These are phyloP conservation scores for Orthonyx spaldingii DNA, from an alignment of 2,113 vertebrate species.

Conservation along the genomic window DNA sequence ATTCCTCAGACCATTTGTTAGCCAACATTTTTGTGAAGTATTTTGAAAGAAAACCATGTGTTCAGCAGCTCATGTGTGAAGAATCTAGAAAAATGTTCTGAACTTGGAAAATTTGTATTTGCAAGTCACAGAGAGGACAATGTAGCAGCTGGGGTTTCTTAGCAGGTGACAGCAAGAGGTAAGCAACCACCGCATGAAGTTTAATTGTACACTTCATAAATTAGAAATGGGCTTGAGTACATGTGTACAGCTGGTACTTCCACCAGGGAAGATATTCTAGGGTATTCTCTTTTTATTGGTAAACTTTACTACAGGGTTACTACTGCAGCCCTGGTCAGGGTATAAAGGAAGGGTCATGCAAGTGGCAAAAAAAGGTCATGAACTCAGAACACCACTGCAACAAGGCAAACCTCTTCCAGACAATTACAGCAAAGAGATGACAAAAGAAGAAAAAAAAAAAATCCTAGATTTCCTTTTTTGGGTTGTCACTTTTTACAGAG, in stretches of 20 bases:
- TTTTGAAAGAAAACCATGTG: constrained; percentile 54
- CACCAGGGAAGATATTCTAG: background rate
- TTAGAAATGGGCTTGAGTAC: background rate
- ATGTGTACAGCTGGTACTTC: background rate
- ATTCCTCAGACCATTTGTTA: background rate
- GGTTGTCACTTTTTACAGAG: background rate
- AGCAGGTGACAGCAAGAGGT: background rate
- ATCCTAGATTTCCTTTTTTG: background rate
- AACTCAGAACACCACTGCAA: background rate
- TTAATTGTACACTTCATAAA: background rate
- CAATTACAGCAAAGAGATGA: background rate
- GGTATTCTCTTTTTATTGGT: background rate
- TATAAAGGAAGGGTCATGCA: background rate
- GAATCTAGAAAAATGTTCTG: constrained; percentile 24
- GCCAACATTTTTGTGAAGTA: constrained; percentile 43
- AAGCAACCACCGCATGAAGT: background rate
- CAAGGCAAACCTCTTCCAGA: background rate
- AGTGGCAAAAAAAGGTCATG: background rate
- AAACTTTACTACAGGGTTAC: background rate
- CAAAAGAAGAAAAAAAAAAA: background rate
- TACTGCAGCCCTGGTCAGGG: background rate
- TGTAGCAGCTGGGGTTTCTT: constrained; percentile 6
- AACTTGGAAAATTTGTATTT: background rate
- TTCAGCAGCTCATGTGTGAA: constrained; percentile 35
- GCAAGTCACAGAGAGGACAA: background rate